These are phyloP conservation scores for Vanacampus margaritifer DNA, from an alignment of 2,113 vertebrate genomes.

Conservation along the genomic window DNA sequence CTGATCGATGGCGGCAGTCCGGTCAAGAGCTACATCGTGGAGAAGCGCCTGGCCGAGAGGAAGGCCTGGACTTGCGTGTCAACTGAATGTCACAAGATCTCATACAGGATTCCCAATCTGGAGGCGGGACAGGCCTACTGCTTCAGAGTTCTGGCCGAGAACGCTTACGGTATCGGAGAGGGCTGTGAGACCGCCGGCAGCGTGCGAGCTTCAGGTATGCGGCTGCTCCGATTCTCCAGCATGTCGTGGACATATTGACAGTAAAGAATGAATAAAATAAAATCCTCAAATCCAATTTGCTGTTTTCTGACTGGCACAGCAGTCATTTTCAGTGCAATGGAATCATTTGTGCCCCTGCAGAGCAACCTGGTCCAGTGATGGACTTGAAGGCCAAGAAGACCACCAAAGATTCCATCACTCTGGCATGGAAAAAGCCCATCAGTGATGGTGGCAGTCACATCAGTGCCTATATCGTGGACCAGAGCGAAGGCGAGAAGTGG, in stretches of 20 bases:
- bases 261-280: background rate
- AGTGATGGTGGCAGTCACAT: constrained; percentile 90
- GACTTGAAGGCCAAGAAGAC: constrained; percentile 83
- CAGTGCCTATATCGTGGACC: constrained; percentile 84
- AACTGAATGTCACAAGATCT: constrained; percentile 86
- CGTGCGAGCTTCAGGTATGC: constrained; percentile 88
- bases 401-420: constrained; percentile 83
- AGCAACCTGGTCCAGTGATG: constrained; percentile 91
- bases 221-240: background rate
- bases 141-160: constrained; percentile 96
- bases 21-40: constrained; percentile 92
- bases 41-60: constrained; percentile 95
- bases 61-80: constrained; percentile 96
- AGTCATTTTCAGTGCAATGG: background rate
- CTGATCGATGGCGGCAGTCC: constrained; percentile 92
- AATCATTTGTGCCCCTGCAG: constrained; percentile 58
- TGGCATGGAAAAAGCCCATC: constrained; percentile 92
- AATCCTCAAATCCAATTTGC: background rate
- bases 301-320: background rate
- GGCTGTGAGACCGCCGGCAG: constrained; percentile 91
- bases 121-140: constrained; percentile 94
- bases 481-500: constrained; percentile 85
- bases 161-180: constrained; percentile 93
- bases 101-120: constrained; percentile 87
- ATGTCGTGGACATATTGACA: background rate